Evolutionary conservation across 2,797 vertebrate genomes (phyloP).

Genomic region (Neosalanx taihuensis): DNA sequence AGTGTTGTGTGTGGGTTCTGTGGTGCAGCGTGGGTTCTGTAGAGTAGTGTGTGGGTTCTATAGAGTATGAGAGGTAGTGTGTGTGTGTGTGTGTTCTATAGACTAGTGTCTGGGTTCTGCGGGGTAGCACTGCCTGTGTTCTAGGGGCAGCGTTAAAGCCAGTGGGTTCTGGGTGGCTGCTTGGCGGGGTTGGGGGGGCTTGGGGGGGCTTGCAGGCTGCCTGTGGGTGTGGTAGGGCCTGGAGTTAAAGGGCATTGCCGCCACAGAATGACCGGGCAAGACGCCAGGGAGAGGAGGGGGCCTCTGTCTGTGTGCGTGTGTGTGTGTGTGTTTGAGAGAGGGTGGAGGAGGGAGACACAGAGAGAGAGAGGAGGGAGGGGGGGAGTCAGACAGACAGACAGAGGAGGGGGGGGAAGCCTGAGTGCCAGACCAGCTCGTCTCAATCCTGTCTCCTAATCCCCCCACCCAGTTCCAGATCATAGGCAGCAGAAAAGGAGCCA

Average conservation of each 20-base stretch:
- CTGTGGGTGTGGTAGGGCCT: slow-evolving; percentile 61
- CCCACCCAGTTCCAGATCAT: slow-evolving; percentile 61
- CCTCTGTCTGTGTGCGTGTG: slow-evolving; percentile 16
- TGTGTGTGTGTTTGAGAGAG: slow-evolving; percentile 27
- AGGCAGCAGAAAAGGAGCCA: slow-evolving; percentile 57
- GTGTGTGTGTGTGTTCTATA: no score
- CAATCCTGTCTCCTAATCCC: slow-evolving; percentile 64
- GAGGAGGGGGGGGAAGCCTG: slow-evolving; percentile 7
- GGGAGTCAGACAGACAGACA: background rate
- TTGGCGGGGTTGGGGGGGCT: slow-evolving; percentile 13
- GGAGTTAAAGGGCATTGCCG: slow-evolving; percentile 69
- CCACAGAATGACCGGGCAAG: slow-evolving; percentile 61
- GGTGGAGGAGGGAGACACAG: background rate
- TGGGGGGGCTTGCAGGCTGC: slow-evolving; percentile 30
- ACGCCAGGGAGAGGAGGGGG: slow-evolving; percentile 47
- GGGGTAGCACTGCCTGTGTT: background rate
- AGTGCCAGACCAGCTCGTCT: slow-evolving; percentile 65
- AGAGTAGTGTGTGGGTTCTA: no score
- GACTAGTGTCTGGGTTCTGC: no score
- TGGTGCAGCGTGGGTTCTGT: no score
- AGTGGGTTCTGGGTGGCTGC: slow-evolving; percentile 29
- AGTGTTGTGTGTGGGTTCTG: no score
- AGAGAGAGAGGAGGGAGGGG: slow-evolving; percentile 9
- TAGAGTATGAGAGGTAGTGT: no score
- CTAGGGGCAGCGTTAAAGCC: slow-evolving; percentile 3